Conservation (phyloP, 2,113 vertebrate genomes). For the Entosphenus tridentatus region DNA sequence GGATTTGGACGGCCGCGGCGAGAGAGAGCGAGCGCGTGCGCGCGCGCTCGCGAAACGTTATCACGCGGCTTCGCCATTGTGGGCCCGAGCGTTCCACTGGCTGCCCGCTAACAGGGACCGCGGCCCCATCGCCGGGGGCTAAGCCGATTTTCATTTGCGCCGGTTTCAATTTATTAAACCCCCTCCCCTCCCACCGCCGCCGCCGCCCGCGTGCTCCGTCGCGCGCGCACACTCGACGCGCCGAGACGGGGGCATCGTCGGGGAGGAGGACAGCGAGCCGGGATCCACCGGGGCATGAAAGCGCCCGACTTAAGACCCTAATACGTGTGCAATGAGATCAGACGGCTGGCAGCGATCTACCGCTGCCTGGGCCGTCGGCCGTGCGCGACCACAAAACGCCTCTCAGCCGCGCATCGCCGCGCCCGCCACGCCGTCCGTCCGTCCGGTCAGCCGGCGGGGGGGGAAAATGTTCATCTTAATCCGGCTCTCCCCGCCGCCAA, state of each 20-base stretch:
- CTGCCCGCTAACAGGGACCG: slow-evolving; percentile 2
- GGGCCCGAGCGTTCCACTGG: not conserved
- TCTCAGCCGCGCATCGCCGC: not conserved
- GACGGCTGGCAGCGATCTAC: not conserved
- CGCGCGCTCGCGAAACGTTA: no score
- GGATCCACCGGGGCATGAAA: no score
- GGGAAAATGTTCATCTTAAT: slow-evolving; percentile 1
- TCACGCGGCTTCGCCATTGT: no score
- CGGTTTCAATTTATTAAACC: slow-evolving; percentile 5
- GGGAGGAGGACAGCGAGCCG: no score
- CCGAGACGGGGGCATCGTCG: no score
- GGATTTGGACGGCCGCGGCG: no score
- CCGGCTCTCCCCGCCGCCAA: not conserved
- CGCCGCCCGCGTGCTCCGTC: no score
- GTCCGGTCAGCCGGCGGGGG: no score
- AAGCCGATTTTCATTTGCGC: slow-evolving; percentile 6
- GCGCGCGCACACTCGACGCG: no score
- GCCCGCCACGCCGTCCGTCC: not conserved
- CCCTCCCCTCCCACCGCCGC: not conserved
- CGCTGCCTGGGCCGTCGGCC: not conserved
- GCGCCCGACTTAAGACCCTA: slow-evolving; percentile 1
- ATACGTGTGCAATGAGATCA: slow-evolving; percentile 5
- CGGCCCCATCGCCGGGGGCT: not conserved
- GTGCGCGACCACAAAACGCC: not conserved
- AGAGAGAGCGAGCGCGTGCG: no score